A percentile compares a stretch with the other conserved stretches of the same genome.
Evolutionary conservation across 2,888 invertebrate species (phyloP).

Genomic region (Andricus curvator): DNA sequence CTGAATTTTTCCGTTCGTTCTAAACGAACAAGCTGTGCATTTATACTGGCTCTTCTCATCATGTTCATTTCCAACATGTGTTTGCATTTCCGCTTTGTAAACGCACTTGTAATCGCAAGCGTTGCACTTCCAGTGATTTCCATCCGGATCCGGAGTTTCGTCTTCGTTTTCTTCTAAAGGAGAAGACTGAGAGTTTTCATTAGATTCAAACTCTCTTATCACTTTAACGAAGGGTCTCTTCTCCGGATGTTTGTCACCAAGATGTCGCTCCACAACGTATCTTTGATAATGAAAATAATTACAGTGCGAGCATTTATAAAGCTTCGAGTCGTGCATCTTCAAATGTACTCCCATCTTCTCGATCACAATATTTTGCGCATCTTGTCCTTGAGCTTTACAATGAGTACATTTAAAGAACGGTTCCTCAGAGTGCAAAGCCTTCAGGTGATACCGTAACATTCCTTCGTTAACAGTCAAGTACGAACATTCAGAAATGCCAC

Average conservation of each 20-base stretch:
- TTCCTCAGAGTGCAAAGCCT: conserved; percentile 84
- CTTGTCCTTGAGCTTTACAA: conserved; percentile 82
- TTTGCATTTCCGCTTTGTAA: conserved; percentile 81
- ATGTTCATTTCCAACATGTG: conserved; percentile 83
- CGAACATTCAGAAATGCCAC: conserved; percentile 85
- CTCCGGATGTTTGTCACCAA: conserved; percentile 82
- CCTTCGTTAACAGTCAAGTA: conserved; percentile 86
- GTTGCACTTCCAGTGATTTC: conserved; percentile 86
- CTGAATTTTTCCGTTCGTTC: conserved; percentile 79
- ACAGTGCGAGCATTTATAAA: conserved; percentile 88
- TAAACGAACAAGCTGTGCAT: conserved; percentile 85
- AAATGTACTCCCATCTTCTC: conserved; percentile 86
- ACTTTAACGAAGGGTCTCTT: conserved; percentile 79
- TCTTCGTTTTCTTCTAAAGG: conserved; percentile 62
- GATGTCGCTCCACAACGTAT: conserved; percentile 84
- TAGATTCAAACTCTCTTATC: conserved; percentile 72
- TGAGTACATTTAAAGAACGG: conserved; percentile 85
- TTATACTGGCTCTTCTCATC: conserved; percentile 85
- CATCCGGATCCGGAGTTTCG: conserved; percentile 73
- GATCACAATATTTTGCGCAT: conserved; percentile 79
- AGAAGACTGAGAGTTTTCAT: conserved; percentile 63
- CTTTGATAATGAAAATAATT: conserved; percentile 83
- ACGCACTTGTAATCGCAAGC: conserved; percentile 83
- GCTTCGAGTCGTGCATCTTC: conserved; percentile 85
- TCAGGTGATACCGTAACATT: conserved; percentile 86